These are phyloP conservation scores for Merodon equestris DNA, from an alignment of 2,888 invertebrate species.

Conservation along the genomic window DNA sequence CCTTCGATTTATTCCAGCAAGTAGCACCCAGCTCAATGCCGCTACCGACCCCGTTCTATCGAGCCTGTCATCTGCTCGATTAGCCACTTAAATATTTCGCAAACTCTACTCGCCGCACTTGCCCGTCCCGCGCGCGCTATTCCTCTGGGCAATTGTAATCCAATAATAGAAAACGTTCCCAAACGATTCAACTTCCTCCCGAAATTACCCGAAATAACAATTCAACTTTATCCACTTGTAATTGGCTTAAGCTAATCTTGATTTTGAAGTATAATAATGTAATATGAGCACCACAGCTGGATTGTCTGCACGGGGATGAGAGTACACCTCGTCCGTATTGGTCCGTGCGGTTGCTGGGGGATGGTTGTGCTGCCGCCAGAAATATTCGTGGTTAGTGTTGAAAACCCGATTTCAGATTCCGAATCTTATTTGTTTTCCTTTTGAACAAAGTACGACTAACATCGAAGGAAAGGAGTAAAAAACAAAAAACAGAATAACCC, in stretches of 20 bases:
- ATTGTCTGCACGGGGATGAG: conserved; percentile 47
- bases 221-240: conserved; percentile 68
- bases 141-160: conserved; percentile 63
- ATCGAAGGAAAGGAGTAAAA: conserved; percentile 40
- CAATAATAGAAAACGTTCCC: conserved; percentile 60
- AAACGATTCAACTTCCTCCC: conserved; percentile 61
- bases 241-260: conserved; percentile 69
- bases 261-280: conserved; percentile 68
- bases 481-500: conserved; percentile 32
- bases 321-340: conserved; percentile 32
- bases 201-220: conserved; percentile 69
- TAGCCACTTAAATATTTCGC: conserved; percentile 57
- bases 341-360: conserved; percentile 9
- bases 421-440: conserved; percentile 63
- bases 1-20: too few relatives aligned
- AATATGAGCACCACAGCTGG: conserved; percentile 63
- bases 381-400: conserved; percentile 66
- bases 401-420: conserved; percentile 59
- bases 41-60: too few relatives aligned
- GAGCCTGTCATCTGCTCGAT: conserved; percentile 58
- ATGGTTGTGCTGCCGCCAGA: conserved; percentile 52
- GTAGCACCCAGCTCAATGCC: too few relatives aligned
- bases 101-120: conserved; percentile 19
- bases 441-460: conserved; percentile 14
- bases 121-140: conserved; percentile 13